phyloP scores from a whole-genome alignment of 2,888 invertebrate genomes.

The Nebria salina region DNA sequence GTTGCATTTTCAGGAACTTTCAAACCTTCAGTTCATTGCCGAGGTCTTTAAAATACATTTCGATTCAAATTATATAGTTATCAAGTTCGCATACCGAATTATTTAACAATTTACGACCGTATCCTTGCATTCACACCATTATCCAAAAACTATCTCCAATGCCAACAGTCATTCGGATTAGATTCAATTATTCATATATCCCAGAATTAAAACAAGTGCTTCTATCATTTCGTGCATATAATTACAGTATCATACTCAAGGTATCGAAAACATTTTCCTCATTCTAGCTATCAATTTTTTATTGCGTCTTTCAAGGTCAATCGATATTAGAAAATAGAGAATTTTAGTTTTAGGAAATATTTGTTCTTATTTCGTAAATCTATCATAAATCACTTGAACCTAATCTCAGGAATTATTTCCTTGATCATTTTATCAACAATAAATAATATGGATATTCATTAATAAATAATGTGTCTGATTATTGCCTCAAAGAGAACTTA shows the following conservation, averaged over 20 bases:
- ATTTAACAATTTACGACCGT: conserved; percentile 3
- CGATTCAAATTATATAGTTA: background rate
- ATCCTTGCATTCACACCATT: conserved; percentile 22
- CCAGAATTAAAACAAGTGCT: background rate
- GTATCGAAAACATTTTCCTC: background rate
- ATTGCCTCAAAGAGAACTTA: no score
- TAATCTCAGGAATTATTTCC: no score
- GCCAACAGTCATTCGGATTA: background rate
- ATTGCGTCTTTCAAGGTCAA: conserved; percentile 2
- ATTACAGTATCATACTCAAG: background rate
- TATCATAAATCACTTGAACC: no score
- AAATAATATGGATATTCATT: no score
- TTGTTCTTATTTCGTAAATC: background rate
- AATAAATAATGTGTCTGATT: no score
- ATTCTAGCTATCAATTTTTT: conserved; percentile 4
- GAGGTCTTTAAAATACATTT: conserved; percentile 5
- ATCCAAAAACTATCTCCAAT: background rate
- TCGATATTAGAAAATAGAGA: conserved; percentile 10
- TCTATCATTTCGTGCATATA: background rate
- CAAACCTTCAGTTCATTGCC: conserved; percentile 16
- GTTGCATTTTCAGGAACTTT: background rate
- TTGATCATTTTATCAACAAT: no score
- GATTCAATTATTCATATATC: background rate
- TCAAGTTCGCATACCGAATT: conserved; percentile 12
- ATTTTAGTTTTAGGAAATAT: conserved; percentile 6